Conservation (phyloP, 2,797 vertebrate species). For the Amphiprion clarkii region DNA sequence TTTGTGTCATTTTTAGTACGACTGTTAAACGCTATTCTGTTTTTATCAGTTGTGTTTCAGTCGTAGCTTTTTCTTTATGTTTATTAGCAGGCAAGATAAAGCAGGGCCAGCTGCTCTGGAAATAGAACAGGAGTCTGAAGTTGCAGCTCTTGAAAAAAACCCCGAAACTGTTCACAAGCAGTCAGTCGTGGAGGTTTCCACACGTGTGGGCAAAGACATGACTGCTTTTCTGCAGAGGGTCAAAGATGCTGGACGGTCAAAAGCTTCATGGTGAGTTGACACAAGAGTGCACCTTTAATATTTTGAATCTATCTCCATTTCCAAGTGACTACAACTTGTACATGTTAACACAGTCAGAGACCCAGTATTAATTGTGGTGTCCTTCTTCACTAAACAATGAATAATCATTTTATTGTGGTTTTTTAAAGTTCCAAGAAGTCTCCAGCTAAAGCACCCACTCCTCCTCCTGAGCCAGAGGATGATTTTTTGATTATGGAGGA, state of each 20-base stretch:
- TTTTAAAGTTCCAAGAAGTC: constrained; percentile 57
- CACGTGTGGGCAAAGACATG: constrained; percentile 34
- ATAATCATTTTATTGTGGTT: neutral
- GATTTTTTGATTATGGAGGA: constrained; percentile 85
- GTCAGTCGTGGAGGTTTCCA: constrained; percentile 2
- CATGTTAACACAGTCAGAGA: neutral
- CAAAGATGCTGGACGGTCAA: constrained; percentile 56
- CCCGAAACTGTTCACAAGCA: neutral
- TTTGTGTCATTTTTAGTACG: neutral
- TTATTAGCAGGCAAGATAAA: constrained; percentile 26
- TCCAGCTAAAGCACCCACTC: constrained; percentile 47
- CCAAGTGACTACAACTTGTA: neutral
- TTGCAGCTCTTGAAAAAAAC: neutral
- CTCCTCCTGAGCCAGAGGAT: constrained; percentile 73
- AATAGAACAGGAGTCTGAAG: constrained; percentile 22
- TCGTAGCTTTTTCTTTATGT: constrained; percentile 13
- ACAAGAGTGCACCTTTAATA: neutral
- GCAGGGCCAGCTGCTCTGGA: neutral
- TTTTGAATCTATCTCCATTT: neutral
- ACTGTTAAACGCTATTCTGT: neutral
- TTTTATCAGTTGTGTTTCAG: neutral
- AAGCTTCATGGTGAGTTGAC: constrained; percentile 67
- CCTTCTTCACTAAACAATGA: neutral
- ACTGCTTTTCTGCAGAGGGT: constrained; percentile 76
- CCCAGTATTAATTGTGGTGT: neutral